Evolutionary conservation across 2,888 invertebrate species (phyloP).

Genomic region (Ischnus inquisitorius): DNA sequence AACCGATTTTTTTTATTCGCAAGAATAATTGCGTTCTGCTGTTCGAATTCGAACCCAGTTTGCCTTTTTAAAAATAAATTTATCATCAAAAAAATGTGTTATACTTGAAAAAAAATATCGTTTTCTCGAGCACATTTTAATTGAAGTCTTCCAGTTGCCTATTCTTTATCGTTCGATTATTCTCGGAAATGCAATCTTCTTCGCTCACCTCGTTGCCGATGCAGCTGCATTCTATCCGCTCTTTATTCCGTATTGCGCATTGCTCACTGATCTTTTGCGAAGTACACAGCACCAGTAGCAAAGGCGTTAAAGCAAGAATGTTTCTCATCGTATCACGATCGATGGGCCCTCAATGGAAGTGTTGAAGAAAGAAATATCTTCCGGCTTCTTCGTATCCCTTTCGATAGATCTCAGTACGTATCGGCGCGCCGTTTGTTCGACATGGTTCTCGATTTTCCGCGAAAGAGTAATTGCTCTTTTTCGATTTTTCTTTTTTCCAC

Average conservation of each 20-base stretch:
- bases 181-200: neutral
- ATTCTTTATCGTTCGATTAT: constrained; percentile 1
- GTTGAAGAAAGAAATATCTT: constrained; percentile 6
- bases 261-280: constrained; percentile 69
- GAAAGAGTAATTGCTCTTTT: constrained; percentile 10
- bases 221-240: constrained; percentile 72
- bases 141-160: neutral
- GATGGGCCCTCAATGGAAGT: neutral
- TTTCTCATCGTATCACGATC: constrained; percentile 55
- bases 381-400: neutral
- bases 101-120: no score
- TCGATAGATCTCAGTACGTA: constrained; percentile 19
- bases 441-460: constrained; percentile 20
- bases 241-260: constrained; percentile 70
- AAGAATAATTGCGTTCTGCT: no score
- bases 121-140: no score
- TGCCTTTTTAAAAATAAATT: no score
- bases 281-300: constrained; percentile 24
- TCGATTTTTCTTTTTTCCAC: no score
- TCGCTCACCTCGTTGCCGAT: constrained; percentile 74
- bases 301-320: constrained; percentile 43
- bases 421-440: neutral
- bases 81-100: no score
- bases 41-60: no score
- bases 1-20: no score